These are phyloP conservation scores for Labia minor DNA, from an alignment of 2,888 invertebrate genomes.

Conservation along the genomic window DNA sequence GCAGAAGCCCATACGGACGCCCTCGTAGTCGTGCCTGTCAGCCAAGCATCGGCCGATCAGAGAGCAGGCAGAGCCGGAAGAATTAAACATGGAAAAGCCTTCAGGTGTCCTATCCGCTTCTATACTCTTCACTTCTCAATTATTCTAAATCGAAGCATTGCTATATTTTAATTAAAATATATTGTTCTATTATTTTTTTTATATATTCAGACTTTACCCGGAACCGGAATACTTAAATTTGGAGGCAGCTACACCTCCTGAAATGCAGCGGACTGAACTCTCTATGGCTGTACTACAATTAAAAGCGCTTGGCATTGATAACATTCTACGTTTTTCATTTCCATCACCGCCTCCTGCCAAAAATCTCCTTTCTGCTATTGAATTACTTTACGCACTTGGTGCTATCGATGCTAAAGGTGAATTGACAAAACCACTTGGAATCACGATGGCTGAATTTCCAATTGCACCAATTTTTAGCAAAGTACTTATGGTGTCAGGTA, in stretches of 20 bases:
- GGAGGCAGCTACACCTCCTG: conserved; percentile 65
- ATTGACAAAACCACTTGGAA: conserved; percentile 67
- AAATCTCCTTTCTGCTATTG: conserved; percentile 71
- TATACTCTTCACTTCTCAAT: not conserved
- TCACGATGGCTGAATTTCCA: conserved; percentile 84
- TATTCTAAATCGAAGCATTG: no score
- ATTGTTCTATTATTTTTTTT: conserved; percentile 21
- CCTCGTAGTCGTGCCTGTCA: conserved; percentile 69
- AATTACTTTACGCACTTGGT: conserved; percentile 73
- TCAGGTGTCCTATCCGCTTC: conserved; percentile 43
- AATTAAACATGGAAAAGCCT: conserved; percentile 71
- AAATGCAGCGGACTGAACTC: conserved; percentile 84
- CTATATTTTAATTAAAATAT: no score
- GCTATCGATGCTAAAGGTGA: conserved; percentile 68
- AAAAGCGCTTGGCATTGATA: conserved; percentile 88
- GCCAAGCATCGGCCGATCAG: conserved; percentile 81
- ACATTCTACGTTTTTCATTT: conserved; percentile 82
- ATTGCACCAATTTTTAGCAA: conserved; percentile 77
- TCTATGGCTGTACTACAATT: conserved; percentile 75
- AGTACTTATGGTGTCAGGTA: conserved; percentile 66
- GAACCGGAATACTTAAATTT: conserved; percentile 66
- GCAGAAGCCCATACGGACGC: conserved; percentile 71
- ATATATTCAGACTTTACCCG: conserved; percentile 56
- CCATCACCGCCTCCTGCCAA: conserved; percentile 86
- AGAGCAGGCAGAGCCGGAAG: conserved; percentile 88